Percentiles rank a stretch among this genome's conserved stretches.
Evolutionary conservation across 2,888 invertebrate species (phyloP).

Genomic region (Euplagia quadripunctaria): DNA sequence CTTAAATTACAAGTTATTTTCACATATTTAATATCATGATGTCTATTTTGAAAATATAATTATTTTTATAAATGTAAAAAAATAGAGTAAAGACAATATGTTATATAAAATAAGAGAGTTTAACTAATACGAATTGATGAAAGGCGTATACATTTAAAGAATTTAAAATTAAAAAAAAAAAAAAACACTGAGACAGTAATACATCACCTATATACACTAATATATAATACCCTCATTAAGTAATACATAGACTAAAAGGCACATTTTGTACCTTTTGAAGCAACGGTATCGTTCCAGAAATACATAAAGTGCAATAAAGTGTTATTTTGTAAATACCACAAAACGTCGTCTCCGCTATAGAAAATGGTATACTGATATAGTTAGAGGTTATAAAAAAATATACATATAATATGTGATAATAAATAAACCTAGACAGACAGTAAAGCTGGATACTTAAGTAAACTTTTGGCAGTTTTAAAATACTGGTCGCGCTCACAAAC

Average conservation of each 20-base stretch:
- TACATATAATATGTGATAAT: slow-evolving; percentile 54
- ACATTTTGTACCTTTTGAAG: slow-evolving; percentile 80
- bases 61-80: background rate
- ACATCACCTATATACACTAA: slow-evolving; percentile 71
- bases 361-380: slow-evolving; percentile 42
- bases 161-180: slow-evolving; percentile 21
- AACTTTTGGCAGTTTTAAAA: slow-evolving; percentile 81
- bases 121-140: background rate
- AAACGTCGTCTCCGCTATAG: slow-evolving; percentile 17
- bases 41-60: background rate
- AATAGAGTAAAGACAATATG: background rate
- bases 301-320: slow-evolving; percentile 39
- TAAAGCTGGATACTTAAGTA: slow-evolving; percentile 74
- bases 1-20: slow-evolving; percentile 33
- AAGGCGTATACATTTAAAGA: slow-evolving; percentile 19
- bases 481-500: slow-evolving; percentile 81
- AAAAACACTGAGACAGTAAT: slow-evolving; percentile 27
- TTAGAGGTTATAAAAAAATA: slow-evolving; percentile 58
- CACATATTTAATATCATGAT: background rate
- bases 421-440: slow-evolving; percentile 52
- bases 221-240: slow-evolving; percentile 79
- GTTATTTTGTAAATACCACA: slow-evolving; percentile 19
- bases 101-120: background rate
- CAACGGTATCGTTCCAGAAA: slow-evolving; percentile 48
- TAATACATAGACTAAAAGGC: slow-evolving; percentile 78